Evolutionary conservation across 2,113 vertebrate species (phyloP), one percentile per base, ranked within the genome.

Genomic region (Actinemys pallida): DNA sequence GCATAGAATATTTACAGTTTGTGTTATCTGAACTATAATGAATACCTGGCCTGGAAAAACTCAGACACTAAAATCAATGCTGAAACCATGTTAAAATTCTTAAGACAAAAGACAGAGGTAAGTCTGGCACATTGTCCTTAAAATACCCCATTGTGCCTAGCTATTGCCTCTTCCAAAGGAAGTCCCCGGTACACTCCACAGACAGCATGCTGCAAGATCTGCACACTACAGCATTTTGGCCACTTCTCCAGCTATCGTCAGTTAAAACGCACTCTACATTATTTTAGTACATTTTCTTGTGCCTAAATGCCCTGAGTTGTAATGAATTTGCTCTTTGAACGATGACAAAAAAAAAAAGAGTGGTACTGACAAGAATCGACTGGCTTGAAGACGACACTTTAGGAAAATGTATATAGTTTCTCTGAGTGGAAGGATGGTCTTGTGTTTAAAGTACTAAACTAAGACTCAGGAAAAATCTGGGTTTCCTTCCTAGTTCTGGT

Each of bases 1-100:
- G 97, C 97, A 97, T 93, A 94, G 97, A 97, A 98, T 98, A 98
- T 98, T 97, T 90, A 80, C 25, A 95, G 85, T 92, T 97, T 97
- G 96, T 92, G 94, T 97, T 98, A 98, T 98, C 98, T 96, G 90
- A 90, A 95, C 93, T 98, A 95, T 95, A 97, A 94, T 24, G 87
- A 98, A 96, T 98, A 97, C 96, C 97, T 97, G 97, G 97, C 97
- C 97, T 93, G 95, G 97, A 97, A 98, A 97, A 97, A 90, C 87
- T 95, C 97, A 98, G 97, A 98, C 98, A 94, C 84, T 92, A 96
- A 98, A 98, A 98, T 98, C 98, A 97, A 97, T 97, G 98, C 90
- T 96, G 96, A 98, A 98, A 97, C 97, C 96, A 98, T 97, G 96
- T 98, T 97, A 97, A 98, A 98, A 92, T 86, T 81, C 94, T 97